These are phyloP conservation scores for Liparis tanakae DNA, from an alignment of 2,797 vertebrate genomes.

Conservation along the genomic window DNA sequence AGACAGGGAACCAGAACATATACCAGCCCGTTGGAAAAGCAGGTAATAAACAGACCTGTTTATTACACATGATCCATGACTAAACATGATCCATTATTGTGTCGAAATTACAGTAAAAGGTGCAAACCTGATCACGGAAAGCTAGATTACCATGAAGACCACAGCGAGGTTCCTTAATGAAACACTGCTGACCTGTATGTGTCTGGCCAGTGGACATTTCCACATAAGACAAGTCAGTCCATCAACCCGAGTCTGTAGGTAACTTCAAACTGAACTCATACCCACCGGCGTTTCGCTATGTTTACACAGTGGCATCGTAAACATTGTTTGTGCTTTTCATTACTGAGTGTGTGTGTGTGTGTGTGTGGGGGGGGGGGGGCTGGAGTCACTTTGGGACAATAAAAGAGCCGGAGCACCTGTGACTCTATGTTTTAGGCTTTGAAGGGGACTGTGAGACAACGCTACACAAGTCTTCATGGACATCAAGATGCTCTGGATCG, in stretches of 20 bases:
- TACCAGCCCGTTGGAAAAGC: no score
- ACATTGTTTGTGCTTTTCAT: constrained; percentile 41
- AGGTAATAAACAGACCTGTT: no score
- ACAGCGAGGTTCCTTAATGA: background rate
- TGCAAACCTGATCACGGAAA: background rate
- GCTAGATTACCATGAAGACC: background rate
- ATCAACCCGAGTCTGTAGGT: background rate
- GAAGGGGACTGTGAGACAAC: background rate
- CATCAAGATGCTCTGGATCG: constrained; percentile 13
- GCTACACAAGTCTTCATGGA: constrained; percentile 19
- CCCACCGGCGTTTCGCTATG: constrained; percentile 28
- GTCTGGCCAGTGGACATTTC: background rate
- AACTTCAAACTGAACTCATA: constrained; percentile 14
- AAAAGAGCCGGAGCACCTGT: constrained; percentile 49
- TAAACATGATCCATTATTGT: no score
- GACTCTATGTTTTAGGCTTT: constrained; percentile 9
- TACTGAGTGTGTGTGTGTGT: background rate
- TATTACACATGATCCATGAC: no score
- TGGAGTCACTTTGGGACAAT: constrained; percentile 46
- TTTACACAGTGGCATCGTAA: constrained; percentile 57
- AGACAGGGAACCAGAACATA: no score
- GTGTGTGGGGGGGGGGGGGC: background rate
- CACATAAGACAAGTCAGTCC: background rate
- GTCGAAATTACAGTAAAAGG: background rate
- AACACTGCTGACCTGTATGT: background rate